Evolutionary conservation across 2,113 vertebrate genomes (phyloP).

Genomic region (Colaptes auratus): DNA sequence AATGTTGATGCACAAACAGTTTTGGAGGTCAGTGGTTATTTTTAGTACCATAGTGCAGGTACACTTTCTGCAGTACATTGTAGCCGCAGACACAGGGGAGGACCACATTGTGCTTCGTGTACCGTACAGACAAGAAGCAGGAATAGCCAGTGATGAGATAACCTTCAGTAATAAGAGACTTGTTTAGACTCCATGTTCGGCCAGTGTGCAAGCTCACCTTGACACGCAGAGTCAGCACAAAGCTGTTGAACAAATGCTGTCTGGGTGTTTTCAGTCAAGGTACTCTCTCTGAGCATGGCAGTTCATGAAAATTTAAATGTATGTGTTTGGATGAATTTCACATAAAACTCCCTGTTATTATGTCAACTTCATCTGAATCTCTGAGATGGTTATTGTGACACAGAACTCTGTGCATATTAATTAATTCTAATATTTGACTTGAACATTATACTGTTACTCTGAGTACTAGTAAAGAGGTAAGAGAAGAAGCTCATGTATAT

Average conservation of each 20-base stretch:
- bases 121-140: background rate
- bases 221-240: background rate
- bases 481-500: background rate
- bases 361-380: background rate
- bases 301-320: background rate
- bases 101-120: no score
- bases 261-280: background rate
- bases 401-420: background rate
- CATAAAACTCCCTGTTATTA: background rate
- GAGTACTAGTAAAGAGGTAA: background rate
- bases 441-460: background rate
- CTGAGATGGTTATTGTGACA: background rate
- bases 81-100: background rate
- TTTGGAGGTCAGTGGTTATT: background rate
- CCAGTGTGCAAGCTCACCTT: background rate
- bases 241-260: background rate
- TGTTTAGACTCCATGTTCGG: background rate
- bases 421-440: background rate
- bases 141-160: fast-evolving
- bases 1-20: background rate
- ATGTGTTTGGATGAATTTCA: background rate
- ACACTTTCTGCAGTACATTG: background rate
- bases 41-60: background rate
- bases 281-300: background rate
- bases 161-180: fast-evolving